phyloP scores from a whole-genome alignment of 2,113 vertebrate genomes.

The Ursus arctos region DNA sequence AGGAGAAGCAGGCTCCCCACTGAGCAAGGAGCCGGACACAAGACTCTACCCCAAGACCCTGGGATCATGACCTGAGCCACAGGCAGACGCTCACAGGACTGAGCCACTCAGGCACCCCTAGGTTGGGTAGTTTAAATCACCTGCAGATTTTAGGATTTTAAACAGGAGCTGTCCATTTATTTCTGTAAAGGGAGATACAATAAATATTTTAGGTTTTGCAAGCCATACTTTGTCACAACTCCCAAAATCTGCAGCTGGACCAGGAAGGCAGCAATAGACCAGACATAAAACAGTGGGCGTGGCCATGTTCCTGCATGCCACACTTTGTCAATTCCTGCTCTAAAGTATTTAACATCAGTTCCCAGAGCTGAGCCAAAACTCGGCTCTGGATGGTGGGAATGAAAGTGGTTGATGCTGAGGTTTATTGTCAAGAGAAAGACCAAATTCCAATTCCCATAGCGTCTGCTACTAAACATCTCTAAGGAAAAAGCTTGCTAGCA shows the following conservation, averaged over 20 bases:
- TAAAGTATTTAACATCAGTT: not conserved
- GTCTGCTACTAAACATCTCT: not conserved
- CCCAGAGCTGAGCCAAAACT: not conserved
- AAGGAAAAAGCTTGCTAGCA: not conserved
- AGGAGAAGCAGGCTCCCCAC: not conserved
- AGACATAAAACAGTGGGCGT: not conserved
- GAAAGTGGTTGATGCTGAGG: not conserved
- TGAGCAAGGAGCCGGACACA: not conserved
- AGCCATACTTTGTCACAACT: not conserved
- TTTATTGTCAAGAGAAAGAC: not conserved
- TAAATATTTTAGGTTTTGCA: not conserved
- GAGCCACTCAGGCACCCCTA: not conserved
- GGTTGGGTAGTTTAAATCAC: not conserved
- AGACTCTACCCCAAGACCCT: not conserved
- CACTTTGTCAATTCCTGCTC: not conserved
- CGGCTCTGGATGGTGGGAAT: not conserved
- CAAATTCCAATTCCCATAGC: not conserved
- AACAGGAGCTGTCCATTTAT: not conserved
- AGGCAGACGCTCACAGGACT: too few species aligned
- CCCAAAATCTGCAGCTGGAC: not conserved
- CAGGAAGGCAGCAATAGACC: not conserved
- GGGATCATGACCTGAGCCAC: not conserved
- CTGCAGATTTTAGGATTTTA: constrained; percentile 51
- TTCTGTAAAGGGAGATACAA: not conserved
- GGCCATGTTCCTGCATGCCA: not conserved